Base-by-base conservation (phyloP, 92 coral and sea anemone species). In the Porites cylindrica region DNA sequence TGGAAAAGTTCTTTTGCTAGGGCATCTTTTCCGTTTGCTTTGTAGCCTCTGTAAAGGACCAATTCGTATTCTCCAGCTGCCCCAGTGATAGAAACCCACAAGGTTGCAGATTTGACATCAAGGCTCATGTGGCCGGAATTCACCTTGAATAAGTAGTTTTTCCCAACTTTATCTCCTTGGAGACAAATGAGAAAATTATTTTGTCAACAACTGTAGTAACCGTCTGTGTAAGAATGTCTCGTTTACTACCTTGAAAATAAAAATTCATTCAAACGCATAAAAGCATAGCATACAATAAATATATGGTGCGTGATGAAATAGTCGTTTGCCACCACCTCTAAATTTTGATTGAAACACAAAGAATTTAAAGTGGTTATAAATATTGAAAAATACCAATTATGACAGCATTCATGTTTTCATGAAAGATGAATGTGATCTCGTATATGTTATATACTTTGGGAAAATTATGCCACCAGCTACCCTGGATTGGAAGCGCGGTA, bases 11-110 rank as follows among this genome's bases (percentile, higher is more conserved):
- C 53, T 74, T 66, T 64, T 23, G 51, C 32, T 18, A 8, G 13
- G 10, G 3, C 2, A 29, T 1, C 32, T 11, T 10, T 63, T 20
- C 21, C 65, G 3, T 70, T 16, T 10, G 61, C 17, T 43, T 51
- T 16, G 79, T 73, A 75, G 19, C 23, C 64, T 61, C 51, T 83
- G 65, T 83, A 74, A 1, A 83, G 51, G 16, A 23, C n/a, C 26
- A 83, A 26, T 14, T 61, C 19, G 18, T 75, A 7, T 17, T 11
- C 10, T 7, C 66, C 51, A 10, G 79, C 14, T 9, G 52, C 16
- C 13, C 47, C 72, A 6, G 1, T 21, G 17, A 83, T 51, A 53
- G 50, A 64, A 23, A 83, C 47, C 87, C 87, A 83, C 77, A 83
- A 64, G 53, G 63, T 63, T 10, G 87, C 81, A 47, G 87, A 73